Base-by-base conservation (phyloP, 2,113 vertebrate genomes). In the Tenebrosternarchus preto region DNA sequence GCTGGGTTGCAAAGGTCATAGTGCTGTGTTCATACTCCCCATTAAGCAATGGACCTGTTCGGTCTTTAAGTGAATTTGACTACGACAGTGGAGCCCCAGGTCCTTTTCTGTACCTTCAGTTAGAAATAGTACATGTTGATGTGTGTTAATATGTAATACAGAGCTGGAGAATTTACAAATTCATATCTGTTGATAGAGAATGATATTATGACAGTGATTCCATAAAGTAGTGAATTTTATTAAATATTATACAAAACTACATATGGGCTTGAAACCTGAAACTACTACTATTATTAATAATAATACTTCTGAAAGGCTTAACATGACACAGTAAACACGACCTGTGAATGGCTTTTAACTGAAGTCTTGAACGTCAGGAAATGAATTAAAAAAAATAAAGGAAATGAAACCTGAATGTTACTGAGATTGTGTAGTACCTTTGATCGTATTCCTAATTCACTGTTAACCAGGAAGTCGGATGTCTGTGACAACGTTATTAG, bases 21-120 rank as follows among this genome's bases (percentile, higher is more conserved):
- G 15, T 12, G 43, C 43, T 50, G 43, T 50, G 43, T 50, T 50
- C 43, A 50, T 55, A 59, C 59, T 60, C 67, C 61, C 25, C 24
- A 50, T 67, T 80, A 53, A 74, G 72, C 29, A 31, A 66, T 68
- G 73, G 71, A 55, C 71, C 55, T 25, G 36, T 67, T 59, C 57
- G 43, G 61, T 57, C 57, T 60, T 9, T n/a, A 80, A 63, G 59
- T 53, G 79, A 80, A 80, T 69, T 56, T 81, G 53, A 50, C 57
- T 73, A 66, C 60, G 61, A 81, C 63, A 57, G 71, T 59, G 63
- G 5, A 29, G 29, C 19, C 29, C 5, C 29, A 20, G n/a, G 20
- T 19, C 59, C 1, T 24, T 60, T 25, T 9, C 59, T 24, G 12
- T 2, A 2, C n/a, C 7, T 8, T 4, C 19, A 29, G 63, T 31